These are phyloP conservation scores for Rotaria macrura DNA, from an alignment of 2,888 invertebrate genomes.

Conservation along the genomic window DNA sequence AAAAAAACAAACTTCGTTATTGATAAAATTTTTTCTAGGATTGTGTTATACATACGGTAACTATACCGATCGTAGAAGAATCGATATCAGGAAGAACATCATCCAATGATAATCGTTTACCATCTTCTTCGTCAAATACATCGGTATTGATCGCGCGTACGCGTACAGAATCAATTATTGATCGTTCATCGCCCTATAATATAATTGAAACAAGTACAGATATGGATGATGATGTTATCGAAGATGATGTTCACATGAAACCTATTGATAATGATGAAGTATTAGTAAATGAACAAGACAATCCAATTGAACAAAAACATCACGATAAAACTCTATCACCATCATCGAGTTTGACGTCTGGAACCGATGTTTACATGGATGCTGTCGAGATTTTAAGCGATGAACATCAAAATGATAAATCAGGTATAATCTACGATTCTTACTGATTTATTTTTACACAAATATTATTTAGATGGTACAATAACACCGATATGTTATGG, in stretches of 20 bases:
- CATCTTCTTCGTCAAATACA: neutral
- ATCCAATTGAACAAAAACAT: neutral
- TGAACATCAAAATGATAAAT: neutral
- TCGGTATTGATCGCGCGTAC: neutral
- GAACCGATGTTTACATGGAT: slow-evolving; percentile 34
- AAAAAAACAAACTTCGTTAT: neutral
- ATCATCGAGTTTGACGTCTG: slow-evolving; percentile 9
- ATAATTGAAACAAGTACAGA: neutral
- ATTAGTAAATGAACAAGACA: neutral
- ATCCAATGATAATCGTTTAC: neutral
- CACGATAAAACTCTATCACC: neutral
- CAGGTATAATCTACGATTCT: neutral
- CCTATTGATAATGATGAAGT: slow-evolving; percentile 23
- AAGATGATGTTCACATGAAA: slow-evolving; percentile 29
- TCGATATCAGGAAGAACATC: slow-evolving; percentile 33
- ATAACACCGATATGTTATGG: neutral
- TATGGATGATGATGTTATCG: slow-evolving; percentile 3
- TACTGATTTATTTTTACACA: too few relatives aligned
- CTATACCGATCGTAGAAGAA: slow-evolving; percentile 42
- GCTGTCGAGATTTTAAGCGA: slow-evolving; percentile 29
- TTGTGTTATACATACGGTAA: slow-evolving; percentile 37
- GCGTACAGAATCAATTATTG: neutral
- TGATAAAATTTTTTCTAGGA: slow-evolving; percentile 25
- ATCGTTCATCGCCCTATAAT: neutral
- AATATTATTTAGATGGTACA: neutral